Evolutionary conservation across 2,797 vertebrate genomes (phyloP).

Genomic region (Gallinago nigripennis): DNA sequence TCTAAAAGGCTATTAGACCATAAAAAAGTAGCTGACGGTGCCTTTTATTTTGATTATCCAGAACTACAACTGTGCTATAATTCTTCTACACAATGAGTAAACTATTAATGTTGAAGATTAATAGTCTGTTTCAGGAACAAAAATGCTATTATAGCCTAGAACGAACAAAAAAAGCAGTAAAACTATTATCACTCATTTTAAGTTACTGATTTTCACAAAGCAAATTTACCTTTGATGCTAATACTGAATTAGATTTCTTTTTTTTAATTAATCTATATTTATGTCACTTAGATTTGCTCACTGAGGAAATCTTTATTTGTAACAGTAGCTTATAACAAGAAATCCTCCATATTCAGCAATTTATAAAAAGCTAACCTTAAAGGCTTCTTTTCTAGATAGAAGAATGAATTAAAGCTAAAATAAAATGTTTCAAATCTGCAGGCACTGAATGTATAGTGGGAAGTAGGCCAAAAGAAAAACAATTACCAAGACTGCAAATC

Average conservation of each 20-base stretch:
- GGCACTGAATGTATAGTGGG: not conserved
- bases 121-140: constrained; percentile 5
- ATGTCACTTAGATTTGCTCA: not conserved
- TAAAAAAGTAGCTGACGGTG: not conserved
- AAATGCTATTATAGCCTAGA: not conserved
- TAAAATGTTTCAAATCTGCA: not conserved
- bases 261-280: not conserved
- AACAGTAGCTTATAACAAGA: not conserved
- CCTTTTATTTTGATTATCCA: constrained; percentile 19
- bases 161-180: not conserved
- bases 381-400: not conserved
- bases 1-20: not conserved
- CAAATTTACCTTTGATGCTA: not conserved
- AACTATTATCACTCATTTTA: not conserved
- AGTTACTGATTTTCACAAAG: not conserved
- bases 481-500: not conserved
- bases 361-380: not conserved
- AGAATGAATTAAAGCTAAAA: not conserved
- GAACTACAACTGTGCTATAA: not conserved
- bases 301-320: not conserved
- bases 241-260: not conserved
- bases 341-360: not conserved
- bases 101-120: constrained; percentile 31
- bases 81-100: constrained; percentile 5
- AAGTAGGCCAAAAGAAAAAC: not conserved